Percentiles rank a stretch among this genome's conserved stretches.
Evolutionary conservation across 2,113 vertebrate species (phyloP).

Genomic region (Pseudonaja textilis): DNA sequence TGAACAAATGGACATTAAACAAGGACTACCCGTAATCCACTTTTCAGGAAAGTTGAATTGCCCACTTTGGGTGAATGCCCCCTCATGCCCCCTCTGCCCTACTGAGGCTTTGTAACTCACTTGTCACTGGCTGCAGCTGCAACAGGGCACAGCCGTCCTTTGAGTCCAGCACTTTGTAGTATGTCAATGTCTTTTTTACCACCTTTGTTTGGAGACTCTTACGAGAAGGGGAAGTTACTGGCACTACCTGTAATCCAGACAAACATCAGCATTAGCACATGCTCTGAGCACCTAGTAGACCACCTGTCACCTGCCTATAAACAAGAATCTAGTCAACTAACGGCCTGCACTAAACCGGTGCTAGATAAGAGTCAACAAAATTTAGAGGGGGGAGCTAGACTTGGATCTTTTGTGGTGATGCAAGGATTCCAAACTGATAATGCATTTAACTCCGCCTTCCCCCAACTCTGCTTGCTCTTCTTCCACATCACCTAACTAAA

Average conservation of each 20-base stretch:
- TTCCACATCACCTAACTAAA: neutral
- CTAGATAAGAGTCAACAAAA: neutral
- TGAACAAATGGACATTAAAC: neutral
- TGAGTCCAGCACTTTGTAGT: slow-evolving; percentile 61
- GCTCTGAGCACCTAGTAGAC: neutral
- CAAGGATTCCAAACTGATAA: neutral
- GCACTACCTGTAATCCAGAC: slow-evolving; percentile 60
- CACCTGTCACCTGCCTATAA: neutral
- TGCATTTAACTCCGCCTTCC: neutral
- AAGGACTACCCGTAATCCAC: neutral
- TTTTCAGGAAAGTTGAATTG: neutral
- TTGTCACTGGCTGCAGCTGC: slow-evolving; percentile 72
- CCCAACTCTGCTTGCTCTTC: neutral
- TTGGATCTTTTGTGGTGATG: neutral
- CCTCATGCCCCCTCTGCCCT: neutral
- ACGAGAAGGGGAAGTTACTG: slow-evolving; percentile 54
- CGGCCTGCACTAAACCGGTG: neutral
- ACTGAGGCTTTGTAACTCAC: slow-evolving; percentile 38
- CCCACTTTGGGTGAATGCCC: neutral
- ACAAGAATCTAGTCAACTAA: neutral
- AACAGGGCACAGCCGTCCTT: slow-evolving; percentile 65
- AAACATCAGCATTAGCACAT: neutral
- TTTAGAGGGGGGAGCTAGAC: neutral
- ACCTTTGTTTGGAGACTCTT: slow-evolving; percentile 60
- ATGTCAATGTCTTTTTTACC: slow-evolving; percentile 68